Conservation (phyloP, 1,140 invertebrate genomes). For the Antheraea pernyi region DNA sequence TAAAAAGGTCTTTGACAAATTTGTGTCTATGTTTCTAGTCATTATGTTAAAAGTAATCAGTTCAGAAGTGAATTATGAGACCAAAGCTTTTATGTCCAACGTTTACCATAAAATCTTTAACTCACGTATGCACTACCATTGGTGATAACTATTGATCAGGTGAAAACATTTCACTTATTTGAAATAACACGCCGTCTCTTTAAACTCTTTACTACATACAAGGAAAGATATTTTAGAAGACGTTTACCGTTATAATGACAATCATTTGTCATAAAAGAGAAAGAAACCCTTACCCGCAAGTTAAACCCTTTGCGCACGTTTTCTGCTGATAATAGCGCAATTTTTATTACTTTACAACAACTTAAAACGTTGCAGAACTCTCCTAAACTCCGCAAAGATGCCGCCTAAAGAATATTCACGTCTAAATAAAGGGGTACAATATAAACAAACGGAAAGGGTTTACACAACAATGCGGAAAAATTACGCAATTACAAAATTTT, state of each 20-base stretch:
- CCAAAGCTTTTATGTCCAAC: constrained; percentile 20
- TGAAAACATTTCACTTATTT: constrained; percentile 54
- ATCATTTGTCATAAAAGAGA: constrained; percentile 57
- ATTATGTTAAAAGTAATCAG: not conserved
- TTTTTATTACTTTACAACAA: constrained; percentile 74
- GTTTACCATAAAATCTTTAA: constrained; percentile 18
- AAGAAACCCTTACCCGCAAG: constrained; percentile 46
- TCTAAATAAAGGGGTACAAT: constrained; percentile 61
- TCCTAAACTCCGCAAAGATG: constrained; percentile 49
- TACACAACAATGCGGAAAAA: constrained; percentile 74
- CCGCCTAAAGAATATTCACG: constrained; percentile 46
- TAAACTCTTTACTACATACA: constrained; percentile 49
- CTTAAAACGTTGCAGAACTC: constrained; percentile 63
- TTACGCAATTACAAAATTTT: constrained; percentile 69
- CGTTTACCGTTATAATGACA: constrained; percentile 54
- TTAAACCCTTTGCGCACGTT: constrained; percentile 67
- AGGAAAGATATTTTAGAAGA: constrained; percentile 41
- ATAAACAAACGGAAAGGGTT: constrained; percentile 76
- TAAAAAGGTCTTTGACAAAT: too few species aligned
- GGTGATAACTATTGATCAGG: constrained; percentile 41
- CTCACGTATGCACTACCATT: constrained; percentile 16
- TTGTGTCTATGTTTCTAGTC: not conserved
- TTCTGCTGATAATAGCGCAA: constrained; percentile 70
- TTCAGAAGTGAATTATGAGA: not conserved
- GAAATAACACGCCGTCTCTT: constrained; percentile 47